These are phyloP conservation scores for Pachypsylla venusta DNA, from an alignment of 1,140 invertebrate genomes.

Conservation along the genomic window DNA sequence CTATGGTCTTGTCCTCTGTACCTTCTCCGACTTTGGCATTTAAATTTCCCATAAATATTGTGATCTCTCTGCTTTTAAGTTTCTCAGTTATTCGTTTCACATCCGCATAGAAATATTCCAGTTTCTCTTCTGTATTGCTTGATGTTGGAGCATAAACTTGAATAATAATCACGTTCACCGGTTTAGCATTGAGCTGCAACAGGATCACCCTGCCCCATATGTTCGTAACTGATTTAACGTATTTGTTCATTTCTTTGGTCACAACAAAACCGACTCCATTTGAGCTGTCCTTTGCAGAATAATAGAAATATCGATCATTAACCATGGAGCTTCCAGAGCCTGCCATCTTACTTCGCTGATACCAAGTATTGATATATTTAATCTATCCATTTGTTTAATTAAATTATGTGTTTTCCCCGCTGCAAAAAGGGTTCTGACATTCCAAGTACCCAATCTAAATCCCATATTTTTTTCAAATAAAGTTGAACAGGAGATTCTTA, in stretches of 20 bases:
- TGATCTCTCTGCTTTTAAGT: conserved; percentile 18
- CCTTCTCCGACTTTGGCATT: conserved; percentile 24
- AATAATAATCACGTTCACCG: background rate
- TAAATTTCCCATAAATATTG: conserved; percentile 23
- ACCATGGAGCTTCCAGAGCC: background rate
- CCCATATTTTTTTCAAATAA: too few species aligned
- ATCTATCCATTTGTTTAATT: conserved; percentile 6
- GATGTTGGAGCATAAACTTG: background rate
- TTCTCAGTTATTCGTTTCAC: background rate
- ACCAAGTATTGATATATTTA: conserved; percentile 13
- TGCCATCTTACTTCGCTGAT: background rate
- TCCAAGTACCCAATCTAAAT: conserved; percentile 15
- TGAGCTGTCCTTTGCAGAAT: conserved; percentile 9
- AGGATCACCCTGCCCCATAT: background rate
- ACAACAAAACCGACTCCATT: conserved; percentile 9
- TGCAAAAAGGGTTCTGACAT: conserved; percentile 14
- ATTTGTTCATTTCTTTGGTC: background rate
- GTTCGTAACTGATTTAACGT: background rate
- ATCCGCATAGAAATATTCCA: conserved; percentile 4
- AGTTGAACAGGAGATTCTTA: conserved; percentile 17
- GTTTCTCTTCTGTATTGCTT: background rate
- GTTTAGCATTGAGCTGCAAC: background rate
- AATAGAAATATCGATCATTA: conserved; percentile 14
- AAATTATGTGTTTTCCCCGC: conserved; percentile 10
- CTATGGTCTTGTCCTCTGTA: conserved; percentile 12